phyloP scores from a whole-genome alignment of 1,140 invertebrate species.

The Drosophila persimilis region DNA sequence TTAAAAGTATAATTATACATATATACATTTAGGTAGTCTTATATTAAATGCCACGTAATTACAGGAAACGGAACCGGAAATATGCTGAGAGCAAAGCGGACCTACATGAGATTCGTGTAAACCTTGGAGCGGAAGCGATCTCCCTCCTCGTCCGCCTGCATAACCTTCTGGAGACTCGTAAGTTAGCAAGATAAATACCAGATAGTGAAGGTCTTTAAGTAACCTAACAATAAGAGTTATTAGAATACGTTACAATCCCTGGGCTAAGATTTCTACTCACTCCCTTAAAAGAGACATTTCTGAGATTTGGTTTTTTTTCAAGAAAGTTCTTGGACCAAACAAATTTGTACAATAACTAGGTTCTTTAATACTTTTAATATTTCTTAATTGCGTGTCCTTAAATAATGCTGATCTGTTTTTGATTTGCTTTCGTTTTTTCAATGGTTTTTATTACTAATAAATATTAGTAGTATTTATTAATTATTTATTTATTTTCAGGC shows the following conservation, averaged over 20 bases:
- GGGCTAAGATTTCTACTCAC: constrained; percentile 15
- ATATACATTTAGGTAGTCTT: constrained; percentile 1
- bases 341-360: too few relatives aligned
- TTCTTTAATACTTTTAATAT: too few relatives aligned
- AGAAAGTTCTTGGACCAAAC: too few relatives aligned
- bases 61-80: constrained; percentile 74
- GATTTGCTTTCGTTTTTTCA: too few relatives aligned
- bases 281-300: constrained; percentile 55
- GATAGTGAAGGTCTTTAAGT: constrained; percentile 75
- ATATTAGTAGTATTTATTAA: too few relatives aligned
- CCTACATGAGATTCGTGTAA: constrained; percentile 76
- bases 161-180: constrained; percentile 60
- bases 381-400: too few relatives aligned
- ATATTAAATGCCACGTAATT: constrained; percentile 57
- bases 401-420: too few relatives aligned
- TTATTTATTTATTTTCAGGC: too few relatives aligned
- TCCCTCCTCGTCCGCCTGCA: constrained; percentile 67
- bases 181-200: constrained; percentile 71
- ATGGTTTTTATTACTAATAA: too few relatives aligned
- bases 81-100: constrained; percentile 62
- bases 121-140: constrained; percentile 69
- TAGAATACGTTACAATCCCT: constrained; percentile 12
- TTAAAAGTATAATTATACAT: background rate
- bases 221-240: constrained; percentile 31
- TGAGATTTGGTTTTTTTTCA: too few relatives aligned